Evolutionary conservation across 2,113 vertebrate species (phyloP).

Genomic region (Pseudonaja textilis): DNA sequence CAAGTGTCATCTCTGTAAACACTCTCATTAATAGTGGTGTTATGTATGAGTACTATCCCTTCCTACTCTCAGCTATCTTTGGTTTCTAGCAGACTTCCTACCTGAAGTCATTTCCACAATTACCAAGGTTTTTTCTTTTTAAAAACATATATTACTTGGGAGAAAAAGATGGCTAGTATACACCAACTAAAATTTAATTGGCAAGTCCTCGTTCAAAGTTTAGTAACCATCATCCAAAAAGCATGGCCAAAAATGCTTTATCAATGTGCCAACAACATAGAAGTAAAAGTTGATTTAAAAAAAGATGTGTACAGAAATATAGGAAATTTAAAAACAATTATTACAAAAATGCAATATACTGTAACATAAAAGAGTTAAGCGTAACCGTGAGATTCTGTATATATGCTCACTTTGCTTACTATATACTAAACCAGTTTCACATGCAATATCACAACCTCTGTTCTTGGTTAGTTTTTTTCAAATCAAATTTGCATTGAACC

Average conservation of each 20-base stretch:
- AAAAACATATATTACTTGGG: not conserved
- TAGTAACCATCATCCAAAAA: not conserved
- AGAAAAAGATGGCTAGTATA: not conserved
- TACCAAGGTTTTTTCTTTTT: not conserved
- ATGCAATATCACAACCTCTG: not conserved
- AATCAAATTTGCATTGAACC: not conserved
- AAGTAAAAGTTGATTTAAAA: not conserved
- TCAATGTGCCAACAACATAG: not conserved
- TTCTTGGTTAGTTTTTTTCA: not conserved
- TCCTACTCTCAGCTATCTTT: constrained; percentile 27
- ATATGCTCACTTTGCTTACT: not conserved
- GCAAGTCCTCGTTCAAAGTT: not conserved
- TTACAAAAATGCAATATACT: not conserved
- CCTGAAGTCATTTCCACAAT: not conserved
- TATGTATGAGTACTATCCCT: not conserved
- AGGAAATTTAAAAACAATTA: not conserved
- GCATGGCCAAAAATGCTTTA: not conserved
- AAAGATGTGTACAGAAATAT: not conserved
- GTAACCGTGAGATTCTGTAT: not conserved
- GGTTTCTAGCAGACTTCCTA: not conserved
- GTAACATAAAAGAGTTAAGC: not conserved
- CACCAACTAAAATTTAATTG: not conserved
- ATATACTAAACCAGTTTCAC: not conserved
- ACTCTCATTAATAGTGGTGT: constrained; percentile 42
- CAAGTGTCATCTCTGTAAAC: constrained; percentile 42